Percentiles rank a stretch among this genome's conserved stretches.
phyloP scores from a whole-genome alignment of 1,140 invertebrate species.

The Ladona fulva region DNA sequence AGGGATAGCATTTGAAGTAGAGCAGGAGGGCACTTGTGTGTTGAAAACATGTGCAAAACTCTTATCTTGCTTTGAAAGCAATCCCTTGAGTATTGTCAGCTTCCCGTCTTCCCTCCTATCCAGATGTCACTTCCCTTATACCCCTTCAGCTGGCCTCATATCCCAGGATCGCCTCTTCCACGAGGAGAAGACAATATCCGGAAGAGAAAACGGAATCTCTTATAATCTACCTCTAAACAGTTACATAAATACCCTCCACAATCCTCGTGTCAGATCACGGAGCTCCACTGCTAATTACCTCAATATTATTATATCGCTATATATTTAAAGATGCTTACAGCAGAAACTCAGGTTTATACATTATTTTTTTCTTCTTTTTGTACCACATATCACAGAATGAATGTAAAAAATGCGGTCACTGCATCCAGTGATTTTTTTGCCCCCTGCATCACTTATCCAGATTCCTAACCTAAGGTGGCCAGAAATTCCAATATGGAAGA shows the following conservation, averaged over 20 bases:
- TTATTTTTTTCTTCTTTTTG: neutral
- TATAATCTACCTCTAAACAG: neutral
- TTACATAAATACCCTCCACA: neutral
- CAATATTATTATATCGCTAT: neutral
- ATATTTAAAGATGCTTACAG: conserved; percentile 1
- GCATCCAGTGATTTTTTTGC: neutral
- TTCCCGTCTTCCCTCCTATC: neutral
- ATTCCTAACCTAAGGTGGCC: neutral
- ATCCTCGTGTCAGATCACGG: conserved; percentile 6
- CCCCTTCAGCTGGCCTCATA: conserved; percentile 6
- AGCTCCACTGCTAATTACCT: conserved; percentile 8
- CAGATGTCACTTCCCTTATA: neutral
- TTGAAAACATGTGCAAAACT: neutral
- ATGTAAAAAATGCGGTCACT: neutral
- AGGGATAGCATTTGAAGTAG: neutral
- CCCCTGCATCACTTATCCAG: neutral
- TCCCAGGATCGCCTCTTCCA: conserved; percentile 1
- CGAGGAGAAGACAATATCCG: conserved; percentile 1
- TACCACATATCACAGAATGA: neutral
- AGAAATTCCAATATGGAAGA: too few relatives aligned
- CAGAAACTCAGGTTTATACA: conserved; percentile 6
- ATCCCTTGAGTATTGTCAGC: neutral
- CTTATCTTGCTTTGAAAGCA: neutral
- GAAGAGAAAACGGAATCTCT: conserved; percentile 9
- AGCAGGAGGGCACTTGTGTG: neutral